These are phyloP conservation scores for Phymastichus coffea DNA, from an alignment of 1,140 invertebrate genomes.

Conservation along the genomic window DNA sequence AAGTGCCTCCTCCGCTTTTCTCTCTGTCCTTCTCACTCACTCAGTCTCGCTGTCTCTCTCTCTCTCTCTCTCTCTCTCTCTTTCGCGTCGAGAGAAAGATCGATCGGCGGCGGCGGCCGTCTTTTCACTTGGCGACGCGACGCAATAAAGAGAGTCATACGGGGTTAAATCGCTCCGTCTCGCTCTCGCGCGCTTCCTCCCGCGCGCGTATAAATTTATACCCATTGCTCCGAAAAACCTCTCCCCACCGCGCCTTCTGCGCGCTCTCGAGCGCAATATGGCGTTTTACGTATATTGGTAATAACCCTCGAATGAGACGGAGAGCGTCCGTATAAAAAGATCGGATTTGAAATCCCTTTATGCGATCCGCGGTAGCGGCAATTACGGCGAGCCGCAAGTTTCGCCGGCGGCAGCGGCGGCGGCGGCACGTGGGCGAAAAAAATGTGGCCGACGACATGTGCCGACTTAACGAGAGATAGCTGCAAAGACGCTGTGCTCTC, in stretches of 20 bases:
- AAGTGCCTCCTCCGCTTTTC: slow-evolving; percentile 14
- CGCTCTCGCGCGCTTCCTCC: neutral
- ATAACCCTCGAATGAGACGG: no score
- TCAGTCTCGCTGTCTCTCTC: no score
- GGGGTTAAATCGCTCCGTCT: slow-evolving; percentile 2
- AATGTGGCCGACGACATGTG: no score
- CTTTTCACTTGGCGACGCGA: slow-evolving; percentile 27
- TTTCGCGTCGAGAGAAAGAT: slow-evolving; percentile 7
- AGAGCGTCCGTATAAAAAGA: no score
- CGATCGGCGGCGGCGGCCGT: slow-evolving; percentile 26
- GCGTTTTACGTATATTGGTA: slow-evolving; percentile 15
- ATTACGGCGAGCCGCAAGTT: no score
- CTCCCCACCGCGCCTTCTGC: neutral
- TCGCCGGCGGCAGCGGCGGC: no score
- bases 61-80: no score
- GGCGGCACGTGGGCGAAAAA: no score
- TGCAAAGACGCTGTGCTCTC: no score
- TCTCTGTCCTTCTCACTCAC: neutral
- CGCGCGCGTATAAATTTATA: slow-evolving; percentile 20
- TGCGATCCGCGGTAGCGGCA: no score
- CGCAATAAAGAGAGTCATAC: slow-evolving; percentile 19
- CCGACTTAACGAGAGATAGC: no score
- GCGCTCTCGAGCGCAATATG: slow-evolving; percentile 29
- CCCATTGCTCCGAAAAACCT: slow-evolving; percentile 21
- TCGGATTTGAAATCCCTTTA: no score